Percentiles rank a stretch among this genome's conserved stretches.
phyloP scores from a whole-genome alignment of 2,888 invertebrate species.

The Drosophila picticornis region DNA sequence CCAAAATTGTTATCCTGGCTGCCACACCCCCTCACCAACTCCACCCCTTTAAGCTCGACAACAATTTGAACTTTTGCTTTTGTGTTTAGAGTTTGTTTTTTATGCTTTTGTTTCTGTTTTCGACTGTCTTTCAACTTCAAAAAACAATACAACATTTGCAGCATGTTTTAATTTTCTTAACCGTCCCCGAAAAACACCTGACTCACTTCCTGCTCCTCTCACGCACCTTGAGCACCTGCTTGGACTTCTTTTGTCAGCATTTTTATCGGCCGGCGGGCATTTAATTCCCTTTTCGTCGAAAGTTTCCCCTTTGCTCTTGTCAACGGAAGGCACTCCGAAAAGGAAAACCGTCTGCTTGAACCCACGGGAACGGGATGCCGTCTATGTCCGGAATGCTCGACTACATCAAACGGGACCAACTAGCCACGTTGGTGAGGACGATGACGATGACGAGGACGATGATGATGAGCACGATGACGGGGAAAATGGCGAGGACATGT shows the following conservation, averaged over 20 bases:
- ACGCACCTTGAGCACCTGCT: neutral
- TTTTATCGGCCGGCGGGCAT: slow-evolving; percentile 58
- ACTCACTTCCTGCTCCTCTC: neutral
- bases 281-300: slow-evolving; percentile 58
- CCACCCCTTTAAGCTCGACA: slow-evolving; percentile 14
- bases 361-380: slow-evolving; percentile 31
- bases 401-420: slow-evolving; percentile 57
- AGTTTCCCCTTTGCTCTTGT: slow-evolving; percentile 57
- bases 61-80: slow-evolving; percentile 58
- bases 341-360: slow-evolving; percentile 50
- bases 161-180: slow-evolving; percentile 47
- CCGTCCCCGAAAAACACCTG: slow-evolving; percentile 28
- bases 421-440: slow-evolving; percentile 35
- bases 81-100: slow-evolving; percentile 34
- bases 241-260: slow-evolving; percentile 56
- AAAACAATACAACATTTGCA: slow-evolving; percentile 63
- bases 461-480: slow-evolving; percentile 36
- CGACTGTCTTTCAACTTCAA: slow-evolving; percentile 51
- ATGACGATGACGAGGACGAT: slow-evolving; percentile 8
- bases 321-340: slow-evolving; percentile 58
- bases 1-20: neutral
- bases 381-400: slow-evolving; percentile 43
- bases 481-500: slow-evolving; percentile 53
- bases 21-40: neutral
- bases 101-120: slow-evolving; percentile 10